A percentile compares a stretch with the other conserved stretches of the same genome.
phyloP scores from a whole-genome alignment of 1,140 invertebrate species.

The Drosophila sp. region DNA sequence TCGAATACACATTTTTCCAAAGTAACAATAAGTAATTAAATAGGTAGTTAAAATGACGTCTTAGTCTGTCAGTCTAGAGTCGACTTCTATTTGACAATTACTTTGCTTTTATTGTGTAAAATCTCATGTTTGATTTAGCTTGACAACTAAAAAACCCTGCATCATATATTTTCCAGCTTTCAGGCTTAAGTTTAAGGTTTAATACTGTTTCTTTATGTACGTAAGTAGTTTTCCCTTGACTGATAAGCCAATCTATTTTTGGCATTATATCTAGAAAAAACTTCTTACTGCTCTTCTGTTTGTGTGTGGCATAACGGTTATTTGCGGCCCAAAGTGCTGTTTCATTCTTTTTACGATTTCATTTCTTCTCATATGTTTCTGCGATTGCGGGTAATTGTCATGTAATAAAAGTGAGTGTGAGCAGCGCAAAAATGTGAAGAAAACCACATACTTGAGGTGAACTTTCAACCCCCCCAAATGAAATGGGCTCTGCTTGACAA shows the following conservation, averaged over 20 bases:
- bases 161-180: no score
- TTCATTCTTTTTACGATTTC: conserved; percentile 68
- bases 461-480: conserved; percentile 47
- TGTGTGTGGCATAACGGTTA: conserved; percentile 54
- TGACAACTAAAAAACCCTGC: no score
- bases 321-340: conserved; percentile 60
- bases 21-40: no score
- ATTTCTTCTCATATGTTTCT: conserved; percentile 55
- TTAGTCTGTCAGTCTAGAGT: no score
- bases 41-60: no score
- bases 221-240: conserved; percentile 1
- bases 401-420: conserved; percentile 62
- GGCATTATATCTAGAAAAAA: not conserved
- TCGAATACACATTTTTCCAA: no score
- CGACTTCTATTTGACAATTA: no score
- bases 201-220: no score
- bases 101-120: no score
- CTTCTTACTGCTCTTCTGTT: conserved; percentile 18
- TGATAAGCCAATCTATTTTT: conserved; percentile 13
- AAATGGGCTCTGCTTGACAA: conserved; percentile 25
- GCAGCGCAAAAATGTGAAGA: conserved; percentile 24
- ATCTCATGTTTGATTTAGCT: no score
- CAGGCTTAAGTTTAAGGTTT: no score
- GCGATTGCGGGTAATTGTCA: conserved; percentile 76
- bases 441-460: conserved; percentile 33